A percentile compares a stretch with the other conserved stretches of the same genome.
phyloP scores from a whole-genome alignment of 2,888 invertebrate genomes.

The Himalopsyche japonica region DNA sequence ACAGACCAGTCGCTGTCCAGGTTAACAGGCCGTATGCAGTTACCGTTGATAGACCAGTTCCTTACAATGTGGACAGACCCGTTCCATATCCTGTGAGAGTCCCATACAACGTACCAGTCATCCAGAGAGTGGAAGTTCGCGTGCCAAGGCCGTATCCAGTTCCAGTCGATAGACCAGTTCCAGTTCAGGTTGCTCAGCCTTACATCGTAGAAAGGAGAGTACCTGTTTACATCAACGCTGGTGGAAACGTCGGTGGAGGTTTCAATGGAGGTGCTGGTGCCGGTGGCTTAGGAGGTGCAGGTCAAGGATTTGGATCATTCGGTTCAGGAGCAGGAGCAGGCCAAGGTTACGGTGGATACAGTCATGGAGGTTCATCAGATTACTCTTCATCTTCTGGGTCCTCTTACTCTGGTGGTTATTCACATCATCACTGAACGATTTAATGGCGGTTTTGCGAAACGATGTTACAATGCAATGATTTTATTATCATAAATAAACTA shows the following conservation, averaged over 20 bases:
- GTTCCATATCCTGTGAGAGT: slow-evolving; percentile 35
- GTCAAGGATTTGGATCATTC: neutral
- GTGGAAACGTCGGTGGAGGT: neutral
- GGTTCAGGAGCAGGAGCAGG: neutral
- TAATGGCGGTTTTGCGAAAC: no score
- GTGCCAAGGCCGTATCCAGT: slow-evolving; percentile 44
- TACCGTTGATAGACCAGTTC: slow-evolving; percentile 10
- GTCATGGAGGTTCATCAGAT: neutral
- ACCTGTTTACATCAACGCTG: slow-evolving; percentile 20
- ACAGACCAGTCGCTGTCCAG: slow-evolving; percentile 56
- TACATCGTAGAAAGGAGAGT: slow-evolving; percentile 29
- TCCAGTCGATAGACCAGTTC: slow-evolving; percentile 45
- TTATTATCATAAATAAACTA: no score
- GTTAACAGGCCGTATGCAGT: slow-evolving; percentile 47
- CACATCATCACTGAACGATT: neutral
- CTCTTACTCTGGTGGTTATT: neutral
- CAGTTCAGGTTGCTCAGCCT: slow-evolving; percentile 25
- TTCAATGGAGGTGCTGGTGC: no score
- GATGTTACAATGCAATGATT: no score
- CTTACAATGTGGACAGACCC: slow-evolving; percentile 21
- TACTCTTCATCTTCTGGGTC: neutral
- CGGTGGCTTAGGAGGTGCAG: no score
- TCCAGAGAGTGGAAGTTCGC: slow-evolving; percentile 43
- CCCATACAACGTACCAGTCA: slow-evolving; percentile 32
- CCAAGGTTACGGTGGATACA: neutral